Percentiles rank a stretch among this genome's conserved stretches.
These are phyloP conservation scores for Pampus argenteus DNA, from an alignment of 2,797 vertebrate species.

Conservation along the genomic window DNA sequence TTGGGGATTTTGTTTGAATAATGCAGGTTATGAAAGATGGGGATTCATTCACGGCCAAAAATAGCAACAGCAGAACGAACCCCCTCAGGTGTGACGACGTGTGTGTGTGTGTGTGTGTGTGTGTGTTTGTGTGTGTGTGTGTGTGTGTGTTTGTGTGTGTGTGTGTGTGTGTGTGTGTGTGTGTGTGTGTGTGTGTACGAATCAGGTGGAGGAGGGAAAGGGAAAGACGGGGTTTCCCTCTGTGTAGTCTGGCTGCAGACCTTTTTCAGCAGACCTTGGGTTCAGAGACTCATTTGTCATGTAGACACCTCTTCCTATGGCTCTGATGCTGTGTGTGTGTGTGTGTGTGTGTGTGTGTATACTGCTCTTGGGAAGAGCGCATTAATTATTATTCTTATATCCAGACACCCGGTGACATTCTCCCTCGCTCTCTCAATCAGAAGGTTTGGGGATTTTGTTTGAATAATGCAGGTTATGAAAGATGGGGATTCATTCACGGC, in stretches of 20 bases:
- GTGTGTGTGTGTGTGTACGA: conserved; percentile 1
- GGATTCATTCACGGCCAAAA: conserved; percentile 68
- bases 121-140: too few species aligned
- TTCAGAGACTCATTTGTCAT: conserved; percentile 67
- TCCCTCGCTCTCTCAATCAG: conserved; percentile 39
- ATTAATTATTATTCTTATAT: too few species aligned
- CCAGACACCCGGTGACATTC: conserved; percentile 37
- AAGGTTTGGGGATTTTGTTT: conserved; percentile 53
- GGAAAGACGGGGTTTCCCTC: conserved; percentile 57
- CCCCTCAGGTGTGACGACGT: conserved; percentile 60
- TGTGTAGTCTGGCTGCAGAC: conserved; percentile 46
- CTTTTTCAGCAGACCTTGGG: conserved; percentile 52
- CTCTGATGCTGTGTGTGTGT: conserved; percentile 23
- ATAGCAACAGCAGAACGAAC: conserved; percentile 58
- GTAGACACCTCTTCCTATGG: conserved; percentile 56
- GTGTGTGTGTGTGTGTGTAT: background rate
- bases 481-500: conserved; percentile 64
- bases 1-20: conserved; percentile 65
- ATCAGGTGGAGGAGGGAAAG: conserved; percentile 18
- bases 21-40: conserved; percentile 62
- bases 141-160: too few species aligned
- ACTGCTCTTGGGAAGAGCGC: background rate
- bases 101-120: too few species aligned
- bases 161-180: too few species aligned
- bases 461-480: conserved; percentile 67